Evolutionary conservation across 2,113 vertebrate species (phyloP).

Genomic region (Panthera uncia): DNA sequence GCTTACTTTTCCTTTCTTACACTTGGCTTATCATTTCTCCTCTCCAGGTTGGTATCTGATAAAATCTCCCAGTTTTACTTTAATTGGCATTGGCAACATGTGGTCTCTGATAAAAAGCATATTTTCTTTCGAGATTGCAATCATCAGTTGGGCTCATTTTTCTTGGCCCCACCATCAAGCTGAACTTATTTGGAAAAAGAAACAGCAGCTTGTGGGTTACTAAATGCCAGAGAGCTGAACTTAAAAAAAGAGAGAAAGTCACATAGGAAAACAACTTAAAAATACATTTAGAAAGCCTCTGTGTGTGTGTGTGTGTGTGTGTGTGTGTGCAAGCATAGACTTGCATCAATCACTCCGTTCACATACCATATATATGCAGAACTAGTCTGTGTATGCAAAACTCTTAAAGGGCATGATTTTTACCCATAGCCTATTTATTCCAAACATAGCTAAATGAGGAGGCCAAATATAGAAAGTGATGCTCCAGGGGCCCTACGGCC

Average conservation of each 20-base stretch:
- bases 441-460: constrained; percentile 73
- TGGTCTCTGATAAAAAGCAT: constrained; percentile 90
- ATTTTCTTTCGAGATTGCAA: constrained; percentile 87
- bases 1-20: neutral
- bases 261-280: constrained; percentile 70
- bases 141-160: constrained; percentile 88
- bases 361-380: constrained; percentile 48
- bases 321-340: neutral
- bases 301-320: neutral
- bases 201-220: constrained; percentile 90
- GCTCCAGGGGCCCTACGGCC: constrained; percentile 77
- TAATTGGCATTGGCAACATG: constrained; percentile 88
- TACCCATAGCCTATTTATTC: constrained; percentile 70
- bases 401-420: constrained; percentile 71
- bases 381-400: constrained; percentile 62
- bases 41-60: constrained; percentile 80
- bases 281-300: constrained; percentile 63
- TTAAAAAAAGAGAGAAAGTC: constrained; percentile 71
- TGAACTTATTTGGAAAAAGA: constrained; percentile 86
- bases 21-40: constrained; percentile 61
- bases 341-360: neutral
- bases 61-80: constrained; percentile 86
- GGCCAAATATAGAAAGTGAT: constrained; percentile 65
- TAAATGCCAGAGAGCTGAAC: constrained; percentile 86
- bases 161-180: constrained; percentile 88